Conservation (phyloP, 2,113 vertebrate species). For the Salvator merianae region DNA sequence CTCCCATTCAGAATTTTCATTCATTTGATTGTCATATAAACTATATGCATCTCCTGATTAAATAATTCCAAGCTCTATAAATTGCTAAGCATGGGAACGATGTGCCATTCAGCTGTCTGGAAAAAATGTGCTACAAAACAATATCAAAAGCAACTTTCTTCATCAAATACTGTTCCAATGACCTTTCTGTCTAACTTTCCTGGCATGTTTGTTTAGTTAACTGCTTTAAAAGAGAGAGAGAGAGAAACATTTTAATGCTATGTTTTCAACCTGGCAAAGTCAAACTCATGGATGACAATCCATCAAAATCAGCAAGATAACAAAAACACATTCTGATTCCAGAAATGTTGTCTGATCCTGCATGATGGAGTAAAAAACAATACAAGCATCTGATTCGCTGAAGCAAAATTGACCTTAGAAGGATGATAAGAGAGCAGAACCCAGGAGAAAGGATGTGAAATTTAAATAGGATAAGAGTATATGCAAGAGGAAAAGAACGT, state of each 20-base stretch:
- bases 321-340: constrained; percentile 57
- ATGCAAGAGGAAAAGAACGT: constrained; percentile 16
- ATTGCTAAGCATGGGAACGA: constrained; percentile 63
- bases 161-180: constrained; percentile 45
- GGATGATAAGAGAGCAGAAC: constrained; percentile 43
- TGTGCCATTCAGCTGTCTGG: constrained; percentile 55
- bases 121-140: constrained; percentile 49
- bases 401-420: constrained; percentile 60
- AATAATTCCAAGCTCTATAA: constrained; percentile 65
- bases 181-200: constrained; percentile 64
- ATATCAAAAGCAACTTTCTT: constrained; percentile 54
- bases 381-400: constrained; percentile 53
- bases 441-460: constrained; percentile 41
- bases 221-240: constrained; percentile 26
- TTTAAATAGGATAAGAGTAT: constrained; percentile 24
- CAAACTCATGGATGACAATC: constrained; percentile 67
- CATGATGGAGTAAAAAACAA: constrained; percentile 66
- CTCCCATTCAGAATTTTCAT: constrained; percentile 54
- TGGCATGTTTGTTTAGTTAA: constrained; percentile 65
- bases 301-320: constrained; percentile 73
- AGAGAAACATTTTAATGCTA: constrained; percentile 61
- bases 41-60: constrained; percentile 53
- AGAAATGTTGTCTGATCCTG: constrained; percentile 68
- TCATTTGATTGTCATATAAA: constrained; percentile 46
- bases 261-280: constrained; percentile 68